Evolutionary conservation across 2,797 vertebrate genomes (phyloP).

Genomic region (Scleropages formosus): DNA sequence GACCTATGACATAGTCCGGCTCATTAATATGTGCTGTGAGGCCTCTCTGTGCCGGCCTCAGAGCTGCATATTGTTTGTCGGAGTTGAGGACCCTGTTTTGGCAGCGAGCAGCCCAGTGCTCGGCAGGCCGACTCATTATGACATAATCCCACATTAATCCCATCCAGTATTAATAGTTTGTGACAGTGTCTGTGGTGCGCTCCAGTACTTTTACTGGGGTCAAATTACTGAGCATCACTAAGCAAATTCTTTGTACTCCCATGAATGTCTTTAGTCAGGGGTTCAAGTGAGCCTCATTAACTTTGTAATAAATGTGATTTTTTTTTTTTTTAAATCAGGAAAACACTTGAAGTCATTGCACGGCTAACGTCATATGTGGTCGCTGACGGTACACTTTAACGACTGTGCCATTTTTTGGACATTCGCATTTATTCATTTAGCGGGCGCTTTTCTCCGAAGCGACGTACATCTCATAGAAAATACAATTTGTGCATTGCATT

Average conservation of each 20-base stretch:
- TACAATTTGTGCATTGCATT: no score
- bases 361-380: no score
- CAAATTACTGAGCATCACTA: slow-evolving; percentile 30
- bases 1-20: slow-evolving; percentile 84
- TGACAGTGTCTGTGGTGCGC: slow-evolving; percentile 69
- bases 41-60: slow-evolving; percentile 79
- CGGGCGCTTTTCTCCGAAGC: no score
- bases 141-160: slow-evolving; percentile 84
- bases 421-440: no score
- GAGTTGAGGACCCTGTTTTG: slow-evolving; percentile 87
- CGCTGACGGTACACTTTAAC: no score
- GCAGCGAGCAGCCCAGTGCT: slow-evolving; percentile 69
- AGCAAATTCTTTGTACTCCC: slow-evolving; percentile 15
- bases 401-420: no score
- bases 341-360: no score
- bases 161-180: slow-evolving; percentile 79
- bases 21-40: slow-evolving; percentile 87
- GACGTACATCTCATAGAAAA: no score
- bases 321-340: no score
- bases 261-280: slow-evolving; percentile 30
- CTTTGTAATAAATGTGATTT: no score
- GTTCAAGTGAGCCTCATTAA: neutral
- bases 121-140: slow-evolving; percentile 76
- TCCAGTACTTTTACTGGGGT: slow-evolving; percentile 37
- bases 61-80: slow-evolving; percentile 86